phyloP scores from a whole-genome alignment of 1,140 invertebrate species.

The Stegodyphus dumicola region DNA sequence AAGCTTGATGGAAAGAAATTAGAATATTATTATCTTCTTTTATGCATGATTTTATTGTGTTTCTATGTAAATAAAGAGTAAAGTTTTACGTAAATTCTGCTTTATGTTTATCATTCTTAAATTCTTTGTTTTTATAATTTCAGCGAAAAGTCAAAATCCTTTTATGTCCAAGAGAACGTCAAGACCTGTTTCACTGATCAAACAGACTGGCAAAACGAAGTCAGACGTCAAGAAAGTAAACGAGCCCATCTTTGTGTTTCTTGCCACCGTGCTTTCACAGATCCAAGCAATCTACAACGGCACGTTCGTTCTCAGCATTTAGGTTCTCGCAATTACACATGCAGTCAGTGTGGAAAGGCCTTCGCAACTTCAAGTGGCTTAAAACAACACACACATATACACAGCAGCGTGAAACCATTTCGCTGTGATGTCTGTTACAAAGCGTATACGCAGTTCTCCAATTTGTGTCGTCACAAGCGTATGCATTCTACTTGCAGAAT shows the following conservation, averaged over 20 bases:
- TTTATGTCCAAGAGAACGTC: too few relatives aligned
- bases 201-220: background rate
- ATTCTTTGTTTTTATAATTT: background rate
- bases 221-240: slow-evolving; percentile 1
- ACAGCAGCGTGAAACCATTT: slow-evolving; percentile 97
- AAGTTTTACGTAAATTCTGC: too few relatives aligned
- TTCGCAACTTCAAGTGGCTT: slow-evolving; percentile 96
- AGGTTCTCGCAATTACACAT: slow-evolving; percentile 91
- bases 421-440: slow-evolving; percentile 84
- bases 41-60: too few relatives aligned
- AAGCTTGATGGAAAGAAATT: too few relatives aligned
- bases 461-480: slow-evolving; percentile 97
- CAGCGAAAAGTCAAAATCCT: background rate
- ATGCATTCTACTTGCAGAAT: slow-evolving; percentile 90
- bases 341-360: slow-evolving; percentile 96
- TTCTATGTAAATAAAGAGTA: too few relatives aligned
- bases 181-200: too few relatives aligned
- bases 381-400: slow-evolving; percentile 99
- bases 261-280: slow-evolving; percentile 79
- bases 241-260: slow-evolving; percentile 15
- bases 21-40: too few relatives aligned
- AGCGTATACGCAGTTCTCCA: slow-evolving; percentile 99
- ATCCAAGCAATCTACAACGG: slow-evolving; percentile 93
- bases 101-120: too few relatives aligned
- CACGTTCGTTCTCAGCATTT: slow-evolving; percentile 93